Evolutionary conservation across 2,797 vertebrate genomes (phyloP).

Genomic region (Lagorchestes hirsutus): DNA sequence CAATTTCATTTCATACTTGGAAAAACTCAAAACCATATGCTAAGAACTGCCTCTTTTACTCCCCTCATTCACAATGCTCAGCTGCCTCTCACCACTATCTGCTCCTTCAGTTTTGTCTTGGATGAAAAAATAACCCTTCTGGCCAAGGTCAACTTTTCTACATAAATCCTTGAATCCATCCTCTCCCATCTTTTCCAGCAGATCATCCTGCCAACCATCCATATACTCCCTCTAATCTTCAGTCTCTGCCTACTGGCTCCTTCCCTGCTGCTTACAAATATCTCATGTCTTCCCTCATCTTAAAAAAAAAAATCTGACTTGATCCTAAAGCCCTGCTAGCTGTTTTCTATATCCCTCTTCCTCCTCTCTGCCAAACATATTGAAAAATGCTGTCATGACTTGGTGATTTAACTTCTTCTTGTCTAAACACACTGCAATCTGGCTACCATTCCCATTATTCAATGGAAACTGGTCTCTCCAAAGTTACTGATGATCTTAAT

Average conservation of each 20-base stretch:
- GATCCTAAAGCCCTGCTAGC: neutral
- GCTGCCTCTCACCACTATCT: neutral
- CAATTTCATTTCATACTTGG: neutral
- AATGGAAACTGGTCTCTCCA: too few species aligned
- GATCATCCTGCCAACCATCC: neutral
- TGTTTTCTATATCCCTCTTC: neutral
- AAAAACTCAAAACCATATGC: neutral
- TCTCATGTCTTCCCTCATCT: neutral
- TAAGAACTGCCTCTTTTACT: neutral
- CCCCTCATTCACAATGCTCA: neutral
- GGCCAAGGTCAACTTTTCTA: neutral
- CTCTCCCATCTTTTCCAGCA: neutral
- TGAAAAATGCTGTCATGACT: neutral
- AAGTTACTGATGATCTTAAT: too few species aligned
- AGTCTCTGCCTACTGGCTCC: neutral
- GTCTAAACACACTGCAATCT: too few species aligned
- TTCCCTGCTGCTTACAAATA: neutral
- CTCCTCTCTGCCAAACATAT: neutral
- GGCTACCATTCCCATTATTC: too few species aligned
- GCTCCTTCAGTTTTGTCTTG: neutral
- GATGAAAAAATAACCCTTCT: neutral
- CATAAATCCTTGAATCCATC: neutral
- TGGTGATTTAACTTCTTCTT: too few species aligned
- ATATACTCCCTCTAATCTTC: neutral
- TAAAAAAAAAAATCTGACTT: neutral